Conservation (phyloP, 2,113 vertebrate genomes). For the Vidua chalybeata region DNA sequence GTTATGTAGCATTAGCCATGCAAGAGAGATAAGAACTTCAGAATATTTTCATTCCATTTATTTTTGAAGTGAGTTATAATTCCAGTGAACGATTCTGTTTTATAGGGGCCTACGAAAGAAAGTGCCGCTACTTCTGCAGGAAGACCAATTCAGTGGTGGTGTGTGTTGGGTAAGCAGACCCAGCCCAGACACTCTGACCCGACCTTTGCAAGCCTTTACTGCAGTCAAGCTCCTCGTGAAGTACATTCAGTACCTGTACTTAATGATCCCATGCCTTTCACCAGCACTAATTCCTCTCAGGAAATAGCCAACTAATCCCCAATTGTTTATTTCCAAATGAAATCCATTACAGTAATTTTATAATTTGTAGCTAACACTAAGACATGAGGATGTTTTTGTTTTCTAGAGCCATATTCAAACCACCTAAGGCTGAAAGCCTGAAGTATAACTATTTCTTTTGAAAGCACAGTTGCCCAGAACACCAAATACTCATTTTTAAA, state of each 20-base stretch:
- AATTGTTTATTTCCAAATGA: neutral
- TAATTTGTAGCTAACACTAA: neutral
- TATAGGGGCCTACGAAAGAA: conserved; percentile 5
- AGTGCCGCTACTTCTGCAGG: neutral
- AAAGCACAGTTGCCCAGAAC: neutral
- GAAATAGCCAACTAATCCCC: neutral
- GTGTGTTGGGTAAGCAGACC: conserved; percentile 38
- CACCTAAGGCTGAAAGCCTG: neutral
- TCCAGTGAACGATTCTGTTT: neutral
- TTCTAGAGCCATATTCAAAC: neutral
- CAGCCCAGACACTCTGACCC: neutral
- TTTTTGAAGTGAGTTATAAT: neutral
- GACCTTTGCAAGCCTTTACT: neutral
- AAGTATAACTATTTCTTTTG: neutral
- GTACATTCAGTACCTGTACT: neutral
- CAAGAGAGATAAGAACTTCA: neutral
- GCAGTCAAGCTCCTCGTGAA: neutral
- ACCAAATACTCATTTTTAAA: neutral
- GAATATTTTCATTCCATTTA: neutral
- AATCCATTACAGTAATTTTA: neutral
- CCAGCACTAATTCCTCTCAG: neutral
- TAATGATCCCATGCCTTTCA: neutral
- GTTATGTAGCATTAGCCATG: neutral
- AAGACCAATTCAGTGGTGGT: conserved; percentile 46
- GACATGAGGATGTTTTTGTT: neutral